Evolutionary conservation across 2,888 invertebrate species (phyloP).

Genomic region (Disparrhopalites patrizii): DNA sequence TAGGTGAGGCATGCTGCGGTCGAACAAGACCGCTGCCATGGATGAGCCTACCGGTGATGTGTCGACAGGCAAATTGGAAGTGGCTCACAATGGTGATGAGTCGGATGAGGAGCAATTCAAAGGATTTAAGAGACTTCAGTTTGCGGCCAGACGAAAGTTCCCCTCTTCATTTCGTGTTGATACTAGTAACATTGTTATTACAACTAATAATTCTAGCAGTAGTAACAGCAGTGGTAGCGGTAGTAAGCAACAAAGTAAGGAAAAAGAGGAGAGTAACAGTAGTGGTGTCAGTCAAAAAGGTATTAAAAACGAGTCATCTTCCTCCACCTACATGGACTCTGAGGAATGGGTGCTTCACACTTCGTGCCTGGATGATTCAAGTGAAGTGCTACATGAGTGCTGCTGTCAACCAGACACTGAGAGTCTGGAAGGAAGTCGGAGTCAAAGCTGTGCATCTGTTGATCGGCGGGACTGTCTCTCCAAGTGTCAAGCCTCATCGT

Average conservation of each 20-base stretch:
- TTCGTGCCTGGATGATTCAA: slow-evolving; percentile 45
- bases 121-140: slow-evolving; percentile 31
- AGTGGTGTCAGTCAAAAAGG: background rate
- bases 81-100: slow-evolving; percentile 23
- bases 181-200: slow-evolving; percentile 2
- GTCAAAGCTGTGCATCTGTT: slow-evolving; percentile 23
- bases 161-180: slow-evolving; percentile 22
- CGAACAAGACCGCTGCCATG: slow-evolving; percentile 48
- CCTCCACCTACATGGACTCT: slow-evolving; percentile 26
- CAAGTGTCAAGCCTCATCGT: slow-evolving; percentile 29
- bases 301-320: background rate
- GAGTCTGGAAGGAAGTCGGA: slow-evolving; percentile 17
- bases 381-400: slow-evolving; percentile 46
- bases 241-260: background rate
- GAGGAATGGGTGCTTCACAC: slow-evolving; percentile 48
- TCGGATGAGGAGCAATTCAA: slow-evolving; percentile 27
- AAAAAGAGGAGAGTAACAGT: background rate
- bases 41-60: slow-evolving; percentile 32
- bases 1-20: slow-evolving; percentile 48
- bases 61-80: slow-evolving; percentile 22
- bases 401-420: slow-evolving; percentile 43
- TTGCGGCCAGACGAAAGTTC: slow-evolving; percentile 26
- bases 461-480: slow-evolving; percentile 24
- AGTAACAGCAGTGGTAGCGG: background rate
- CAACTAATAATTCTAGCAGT: background rate